Conservation (phyloP, 2,888 invertebrate species). For the Polydrusus pterygomalis region DNA sequence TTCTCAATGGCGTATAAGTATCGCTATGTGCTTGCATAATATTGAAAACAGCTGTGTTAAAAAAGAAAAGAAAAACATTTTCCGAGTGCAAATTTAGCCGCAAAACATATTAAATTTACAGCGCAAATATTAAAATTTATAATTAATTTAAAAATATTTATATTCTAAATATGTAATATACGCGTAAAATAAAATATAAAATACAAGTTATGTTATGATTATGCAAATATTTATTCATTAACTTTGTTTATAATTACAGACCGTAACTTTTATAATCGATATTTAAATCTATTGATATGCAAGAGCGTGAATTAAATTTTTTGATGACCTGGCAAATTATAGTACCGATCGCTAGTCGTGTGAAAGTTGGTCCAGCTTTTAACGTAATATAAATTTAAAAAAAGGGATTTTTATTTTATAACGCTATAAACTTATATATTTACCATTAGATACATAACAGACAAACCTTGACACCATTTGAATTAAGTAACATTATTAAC, state of each 20-base stretch:
- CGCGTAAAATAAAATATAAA: constrained; percentile 19
- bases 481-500: constrained; percentile 1
- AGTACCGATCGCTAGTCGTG: constrained; percentile 34
- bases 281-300: constrained; percentile 36
- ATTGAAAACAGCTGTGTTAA: no score
- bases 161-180: background rate
- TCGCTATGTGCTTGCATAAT: no score
- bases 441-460: background rate
- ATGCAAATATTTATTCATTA: constrained; percentile 45
- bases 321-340: constrained; percentile 40
- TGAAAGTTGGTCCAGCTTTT: constrained; percentile 36
- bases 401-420: constrained; percentile 31
- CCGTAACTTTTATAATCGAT: constrained; percentile 28
- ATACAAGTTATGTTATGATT: constrained; percentile 31
- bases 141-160: background rate
- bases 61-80: no score
- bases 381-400: constrained; percentile 26
- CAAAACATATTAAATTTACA: no score
- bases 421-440: constrained; percentile 10
- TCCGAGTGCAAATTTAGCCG: no score
- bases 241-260: constrained; percentile 35
- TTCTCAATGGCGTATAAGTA: no score
- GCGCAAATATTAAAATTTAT: no score
- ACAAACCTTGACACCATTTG: constrained; percentile 34
- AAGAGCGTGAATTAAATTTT: constrained; percentile 35